Evolutionary conservation across 2,888 invertebrate genomes (phyloP).

Genomic region (Ormyrus thymus): DNA sequence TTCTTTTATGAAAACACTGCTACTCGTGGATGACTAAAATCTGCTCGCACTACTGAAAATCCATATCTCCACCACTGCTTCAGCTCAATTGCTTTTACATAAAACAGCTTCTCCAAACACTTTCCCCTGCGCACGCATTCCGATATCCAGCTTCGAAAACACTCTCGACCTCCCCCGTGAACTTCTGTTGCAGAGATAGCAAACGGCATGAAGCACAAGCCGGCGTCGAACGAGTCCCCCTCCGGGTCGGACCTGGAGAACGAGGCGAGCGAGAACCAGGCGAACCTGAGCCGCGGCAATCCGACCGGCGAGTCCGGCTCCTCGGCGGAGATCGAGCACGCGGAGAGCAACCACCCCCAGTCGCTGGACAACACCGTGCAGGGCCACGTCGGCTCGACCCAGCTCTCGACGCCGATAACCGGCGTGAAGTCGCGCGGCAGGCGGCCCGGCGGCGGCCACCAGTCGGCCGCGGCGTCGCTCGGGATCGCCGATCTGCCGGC

Average conservation of each 20-base stretch:
- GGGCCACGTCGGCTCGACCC: slow-evolving; percentile 65
- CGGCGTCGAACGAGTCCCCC: slow-evolving; percentile 55
- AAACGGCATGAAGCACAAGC: slow-evolving; percentile 77
- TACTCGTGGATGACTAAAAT: too few species aligned
- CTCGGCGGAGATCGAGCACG: slow-evolving; percentile 11
- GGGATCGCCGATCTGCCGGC: neutral
- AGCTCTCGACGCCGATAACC: slow-evolving; percentile 47
- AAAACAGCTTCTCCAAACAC: too few species aligned
- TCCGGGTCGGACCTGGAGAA: slow-evolving; percentile 78
- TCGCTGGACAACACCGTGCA: slow-evolving; percentile 70
- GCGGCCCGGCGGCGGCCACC: slow-evolving; percentile 11
- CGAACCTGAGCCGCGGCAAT: neutral
- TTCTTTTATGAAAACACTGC: too few species aligned
- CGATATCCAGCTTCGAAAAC: too few species aligned
- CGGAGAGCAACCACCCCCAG: slow-evolving; percentile 61
- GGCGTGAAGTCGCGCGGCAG: slow-evolving; percentile 12
- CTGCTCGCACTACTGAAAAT: too few species aligned
- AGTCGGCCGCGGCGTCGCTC: neutral
- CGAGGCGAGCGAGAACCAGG: slow-evolving; percentile 74
- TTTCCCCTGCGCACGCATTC: too few species aligned
- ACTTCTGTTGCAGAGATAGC: slow-evolving; percentile 81
- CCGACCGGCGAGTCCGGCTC: neutral
- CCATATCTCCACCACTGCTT: too few species aligned
- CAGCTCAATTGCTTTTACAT: too few species aligned
- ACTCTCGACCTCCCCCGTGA: too few species aligned